A percentile compares a stretch with the other conserved stretches of the same genome.
Evolutionary conservation across 2,888 invertebrate genomes (phyloP).

Genomic region (Epistrophella euchroma): DNA sequence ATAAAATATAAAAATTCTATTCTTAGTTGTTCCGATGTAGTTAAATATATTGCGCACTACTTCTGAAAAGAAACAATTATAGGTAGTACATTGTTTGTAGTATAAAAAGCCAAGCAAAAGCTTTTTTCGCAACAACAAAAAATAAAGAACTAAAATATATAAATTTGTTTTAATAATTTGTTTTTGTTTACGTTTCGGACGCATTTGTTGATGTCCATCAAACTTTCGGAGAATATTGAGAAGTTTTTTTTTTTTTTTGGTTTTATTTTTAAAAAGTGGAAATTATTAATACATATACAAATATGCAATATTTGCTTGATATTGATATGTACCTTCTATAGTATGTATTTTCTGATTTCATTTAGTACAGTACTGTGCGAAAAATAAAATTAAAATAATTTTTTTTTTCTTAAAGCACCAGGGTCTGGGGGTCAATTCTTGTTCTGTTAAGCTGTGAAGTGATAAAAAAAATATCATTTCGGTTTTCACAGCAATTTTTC

Average conservation of each 20-base stretch:
- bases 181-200: conserved; percentile 26
- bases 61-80: conserved; percentile 13
- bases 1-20: conserved; percentile 57
- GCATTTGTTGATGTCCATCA: conserved; percentile 32
- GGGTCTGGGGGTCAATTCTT: too few species aligned
- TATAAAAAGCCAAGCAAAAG: conserved; percentile 5
- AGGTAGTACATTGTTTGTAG: not conserved
- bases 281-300: conserved; percentile 1
- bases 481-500: too few species aligned
- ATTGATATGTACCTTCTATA: not conserved
- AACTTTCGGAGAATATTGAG: not conserved
- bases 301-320: not conserved
- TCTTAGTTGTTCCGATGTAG: conserved; percentile 43
- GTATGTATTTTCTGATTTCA: not conserved
- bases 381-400: not conserved
- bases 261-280: not conserved
- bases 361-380: not conserved
- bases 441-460: too few species aligned
- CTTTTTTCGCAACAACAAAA: not conserved
- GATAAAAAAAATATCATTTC: too few species aligned
- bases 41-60: conserved; percentile 63
- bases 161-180: not conserved
- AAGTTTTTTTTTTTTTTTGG: not conserved
- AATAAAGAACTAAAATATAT: conserved; percentile 2
- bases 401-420: too few species aligned